Base-by-base conservation (phyloP, 2,113 vertebrate genomes). In the Ctenodactylus gundi region DNA sequence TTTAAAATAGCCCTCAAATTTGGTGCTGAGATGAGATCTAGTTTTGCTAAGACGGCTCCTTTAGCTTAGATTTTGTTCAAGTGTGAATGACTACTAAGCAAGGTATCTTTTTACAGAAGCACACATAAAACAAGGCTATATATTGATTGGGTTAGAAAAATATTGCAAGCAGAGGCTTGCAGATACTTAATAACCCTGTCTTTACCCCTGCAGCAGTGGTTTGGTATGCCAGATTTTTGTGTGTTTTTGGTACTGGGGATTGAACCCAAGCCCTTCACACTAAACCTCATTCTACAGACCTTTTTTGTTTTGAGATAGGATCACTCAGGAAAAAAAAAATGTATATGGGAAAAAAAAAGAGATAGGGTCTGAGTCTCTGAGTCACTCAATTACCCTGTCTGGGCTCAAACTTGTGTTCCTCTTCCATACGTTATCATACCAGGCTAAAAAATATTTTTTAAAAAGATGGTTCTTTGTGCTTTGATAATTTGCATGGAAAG, bases 371-470 rank as follows among this genome's bases (percentile, higher is more conserved):
- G n/a, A n/a, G n/a, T n/a, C n/a, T n/a, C n/a, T n/a, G n/a, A n/a
- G n/a, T n/a, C n/a, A n/a, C n/a, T n/a, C n/a, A n/a, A n/a, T n/a
- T n/a, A n/a, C n/a, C n/a, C n/a, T n/a, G n/a, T n/a, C n/a, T n/a
- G n/a, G n/a, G n/a, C n/a, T n/a, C n/a, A n/a, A n/a, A n/a, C n/a
- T n/a, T n/a, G n/a, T n/a, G n/a, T n/a, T n/a, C n/a, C n/a, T n/a
- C n/a, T n/a, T n/a, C n/a, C n/a, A n/a, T n/a, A n/a, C n/a, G n/a
- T n/a, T n/a, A n/a, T n/a, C n/a, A n/a, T n/a, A n/a, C n/a, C n/a
- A n/a, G 18, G 58, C 94, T 94, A 27, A 76, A 91, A 95, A 41
- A 31, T 94, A 75, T 17, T 75, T 72, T 34, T 49, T 58, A 60
- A 60, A 60, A 60, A 60, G 9, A 21, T 60, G 58, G 10, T 53